A percentile compares a stretch with the other conserved stretches of the same genome.
Conservation (phyloP, 2,113 vertebrate genomes). For the Gulo gulo region DNA sequence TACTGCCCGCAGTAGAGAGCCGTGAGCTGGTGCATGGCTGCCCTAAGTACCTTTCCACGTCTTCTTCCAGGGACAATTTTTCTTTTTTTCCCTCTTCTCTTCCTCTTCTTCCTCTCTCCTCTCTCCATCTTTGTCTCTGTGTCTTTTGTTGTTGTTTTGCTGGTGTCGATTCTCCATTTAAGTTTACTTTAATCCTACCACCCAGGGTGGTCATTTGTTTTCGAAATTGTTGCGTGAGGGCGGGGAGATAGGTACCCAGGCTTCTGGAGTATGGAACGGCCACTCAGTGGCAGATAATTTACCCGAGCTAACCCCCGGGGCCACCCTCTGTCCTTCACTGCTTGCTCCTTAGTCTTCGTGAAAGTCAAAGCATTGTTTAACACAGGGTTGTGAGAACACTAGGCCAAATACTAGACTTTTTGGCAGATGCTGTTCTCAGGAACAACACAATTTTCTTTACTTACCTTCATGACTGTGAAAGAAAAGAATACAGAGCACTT, state of each 20-base stretch:
- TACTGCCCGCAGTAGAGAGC: background rate
- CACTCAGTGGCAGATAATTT: background rate
- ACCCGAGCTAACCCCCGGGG: background rate
- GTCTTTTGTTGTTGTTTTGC: no score
- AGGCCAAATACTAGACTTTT: background rate
- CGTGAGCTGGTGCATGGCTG: background rate
- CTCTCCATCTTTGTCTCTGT: no score
- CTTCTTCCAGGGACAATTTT: background rate
- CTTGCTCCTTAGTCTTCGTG: background rate
- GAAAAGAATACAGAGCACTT: background rate
- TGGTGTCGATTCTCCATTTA: background rate
- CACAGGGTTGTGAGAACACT: background rate
- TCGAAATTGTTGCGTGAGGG: background rate
- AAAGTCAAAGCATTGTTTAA: background rate
- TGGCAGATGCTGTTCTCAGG: background rate
- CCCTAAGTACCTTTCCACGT: background rate
- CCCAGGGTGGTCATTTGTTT: background rate
- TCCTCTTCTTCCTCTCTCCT: background rate
- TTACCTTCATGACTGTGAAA: background rate
- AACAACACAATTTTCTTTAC: slow-evolving; percentile 33
- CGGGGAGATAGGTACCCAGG: background rate
- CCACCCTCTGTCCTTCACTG: background rate
- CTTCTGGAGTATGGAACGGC: background rate
- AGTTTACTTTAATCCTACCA: background rate
- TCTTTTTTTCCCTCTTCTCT: background rate